Percentiles rank a stretch among this genome's conserved stretches.
Evolutionary conservation across 2,888 invertebrate species (phyloP).

Genomic region (Ceratothoa steindachneri): DNA sequence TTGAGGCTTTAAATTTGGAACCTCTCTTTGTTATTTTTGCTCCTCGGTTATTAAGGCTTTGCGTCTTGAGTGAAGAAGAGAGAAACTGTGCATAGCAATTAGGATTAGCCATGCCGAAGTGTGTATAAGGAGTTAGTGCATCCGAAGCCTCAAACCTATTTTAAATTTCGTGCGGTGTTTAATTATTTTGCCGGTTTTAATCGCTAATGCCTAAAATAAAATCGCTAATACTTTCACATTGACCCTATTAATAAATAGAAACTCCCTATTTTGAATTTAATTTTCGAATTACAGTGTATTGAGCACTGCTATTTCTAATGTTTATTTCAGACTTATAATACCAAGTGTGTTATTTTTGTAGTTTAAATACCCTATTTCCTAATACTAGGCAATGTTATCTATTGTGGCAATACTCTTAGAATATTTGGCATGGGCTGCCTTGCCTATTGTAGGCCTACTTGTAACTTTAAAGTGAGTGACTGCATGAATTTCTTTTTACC

Average conservation of each 20-base stretch:
- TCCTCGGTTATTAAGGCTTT: too few relatives aligned
- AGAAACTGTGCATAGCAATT: neutral
- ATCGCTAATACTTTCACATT: neutral
- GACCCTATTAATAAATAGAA: neutral
- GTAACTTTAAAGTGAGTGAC: slow-evolving; percentile 2
- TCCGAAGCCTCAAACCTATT: neutral
- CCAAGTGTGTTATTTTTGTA: neutral
- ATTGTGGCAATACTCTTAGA: neutral
- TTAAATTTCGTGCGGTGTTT: neutral
- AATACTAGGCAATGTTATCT: neutral
- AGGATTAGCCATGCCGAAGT: neutral
- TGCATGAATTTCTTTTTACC: neutral
- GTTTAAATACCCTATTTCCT: neutral
- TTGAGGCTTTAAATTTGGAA: neutral
- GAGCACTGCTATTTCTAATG: neutral
- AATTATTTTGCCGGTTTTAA: neutral
- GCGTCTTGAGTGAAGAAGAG: neutral
- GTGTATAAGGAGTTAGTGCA: neutral
- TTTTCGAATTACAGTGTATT: neutral
- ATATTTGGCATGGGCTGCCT: neutral
- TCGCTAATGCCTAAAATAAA: neutral
- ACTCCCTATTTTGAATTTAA: neutral
- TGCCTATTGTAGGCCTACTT: neutral
- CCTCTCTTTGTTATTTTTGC: too few relatives aligned
- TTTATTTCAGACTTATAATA: neutral